Conservation (phyloP, 2,888 invertebrate genomes). For the Lissocephala sabroskyi region DNA sequence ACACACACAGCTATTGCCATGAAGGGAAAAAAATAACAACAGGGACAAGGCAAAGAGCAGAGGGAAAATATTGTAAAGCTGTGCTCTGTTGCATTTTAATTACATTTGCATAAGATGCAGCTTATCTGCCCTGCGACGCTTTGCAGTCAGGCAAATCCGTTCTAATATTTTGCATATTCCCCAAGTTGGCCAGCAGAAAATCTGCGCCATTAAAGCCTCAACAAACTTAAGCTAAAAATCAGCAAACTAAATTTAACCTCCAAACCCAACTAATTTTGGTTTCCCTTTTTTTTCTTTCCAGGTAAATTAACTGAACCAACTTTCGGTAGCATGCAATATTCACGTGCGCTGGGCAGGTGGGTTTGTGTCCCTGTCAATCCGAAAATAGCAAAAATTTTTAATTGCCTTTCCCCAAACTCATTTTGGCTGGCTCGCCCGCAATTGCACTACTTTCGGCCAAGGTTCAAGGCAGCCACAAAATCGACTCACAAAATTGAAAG, state of each 20-base stretch:
- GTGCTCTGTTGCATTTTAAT: conserved; percentile 53
- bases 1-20: background rate
- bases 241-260: conserved; percentile 3
- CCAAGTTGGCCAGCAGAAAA: too few species aligned
- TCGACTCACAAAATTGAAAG: too few species aligned
- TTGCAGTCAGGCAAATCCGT: conserved; percentile 1
- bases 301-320: conserved; percentile 46
- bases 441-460: too few species aligned
- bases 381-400: too few species aligned
- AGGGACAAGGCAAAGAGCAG: conserved; percentile 3
- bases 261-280: background rate
- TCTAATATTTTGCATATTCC: background rate
- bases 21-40: conserved; percentile 2
- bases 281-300: conserved; percentile 28
- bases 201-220: too few species aligned
- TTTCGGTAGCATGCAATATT: too few species aligned
- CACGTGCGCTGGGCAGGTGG: too few species aligned
- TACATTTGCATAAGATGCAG: conserved; percentile 58
- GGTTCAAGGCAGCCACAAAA: too few species aligned
- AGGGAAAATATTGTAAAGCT: conserved; percentile 48
- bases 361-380: too few species aligned
- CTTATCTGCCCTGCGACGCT: conserved; percentile 37
- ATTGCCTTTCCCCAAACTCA: too few species aligned
- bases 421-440: too few species aligned
- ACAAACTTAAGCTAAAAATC: too few species aligned